A percentile compares a stretch with the other conserved stretches of the same genome.
These are phyloP conservation scores for Sphaeramia orbicularis DNA, from an alignment of 2,797 vertebrate genomes.

Conservation along the genomic window DNA sequence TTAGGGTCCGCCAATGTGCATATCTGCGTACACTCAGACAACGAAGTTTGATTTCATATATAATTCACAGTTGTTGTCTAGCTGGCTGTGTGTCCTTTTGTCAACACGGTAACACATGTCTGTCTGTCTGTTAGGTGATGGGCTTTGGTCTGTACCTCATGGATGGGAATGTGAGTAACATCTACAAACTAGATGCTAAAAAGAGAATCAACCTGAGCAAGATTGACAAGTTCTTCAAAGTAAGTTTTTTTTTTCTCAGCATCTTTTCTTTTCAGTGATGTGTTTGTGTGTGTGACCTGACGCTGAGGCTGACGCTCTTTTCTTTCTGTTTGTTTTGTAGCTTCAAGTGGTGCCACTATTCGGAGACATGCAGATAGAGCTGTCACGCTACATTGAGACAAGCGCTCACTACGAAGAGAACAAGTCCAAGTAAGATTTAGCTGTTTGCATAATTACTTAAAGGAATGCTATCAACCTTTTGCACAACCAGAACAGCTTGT, in stretches of 20 bases:
- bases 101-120: not conserved
- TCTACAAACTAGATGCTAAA: conserved; percentile 98
- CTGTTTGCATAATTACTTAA: not conserved
- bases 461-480: not conserved
- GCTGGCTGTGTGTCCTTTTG: not conserved
- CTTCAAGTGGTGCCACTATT: conserved; percentile 98
- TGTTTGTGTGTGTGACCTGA: not conserved
- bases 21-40: too few species aligned
- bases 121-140: conserved; percentile 90
- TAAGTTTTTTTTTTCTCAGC: conserved; percentile 41
- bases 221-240: conserved; percentile 98
- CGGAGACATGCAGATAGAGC: conserved; percentile 99
- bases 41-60: too few species aligned
- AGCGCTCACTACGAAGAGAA: conserved; percentile 99
- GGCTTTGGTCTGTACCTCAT: conserved; percentile 98
- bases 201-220: conserved; percentile 98
- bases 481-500: not conserved
- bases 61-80: not conserved
- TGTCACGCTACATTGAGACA: conserved; percentile 98
- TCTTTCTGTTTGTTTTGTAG: conserved; percentile 67
- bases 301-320: conserved; percentile 3
- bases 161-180: conserved; percentile 97
- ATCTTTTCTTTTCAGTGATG: conserved; percentile 29
- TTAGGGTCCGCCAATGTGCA: too few species aligned
- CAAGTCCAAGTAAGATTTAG: conserved; percentile 91